Conservation (phyloP, 2,797 vertebrate species). For the Intellagama lesueurii region DNA sequence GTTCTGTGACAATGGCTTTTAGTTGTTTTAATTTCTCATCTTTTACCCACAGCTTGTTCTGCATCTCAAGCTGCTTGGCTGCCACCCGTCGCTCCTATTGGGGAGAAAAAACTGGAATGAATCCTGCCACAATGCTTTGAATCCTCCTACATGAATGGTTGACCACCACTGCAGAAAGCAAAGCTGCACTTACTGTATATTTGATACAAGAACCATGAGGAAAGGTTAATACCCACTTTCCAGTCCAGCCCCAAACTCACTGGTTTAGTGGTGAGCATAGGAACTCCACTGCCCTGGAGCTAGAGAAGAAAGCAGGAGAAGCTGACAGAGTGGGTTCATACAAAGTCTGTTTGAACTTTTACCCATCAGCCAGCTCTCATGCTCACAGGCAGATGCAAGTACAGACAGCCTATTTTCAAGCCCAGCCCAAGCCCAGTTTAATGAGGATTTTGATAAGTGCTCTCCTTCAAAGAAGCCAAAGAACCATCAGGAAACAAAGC, state of each 20-base stretch:
- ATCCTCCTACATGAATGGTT: not conserved
- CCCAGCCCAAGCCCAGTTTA: too few relatives aligned
- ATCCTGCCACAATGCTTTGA: not conserved
- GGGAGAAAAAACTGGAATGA: not conserved
- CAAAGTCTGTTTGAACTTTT: too few relatives aligned
- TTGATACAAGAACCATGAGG: not conserved
- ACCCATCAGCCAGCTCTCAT: too few relatives aligned
- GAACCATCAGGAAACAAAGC: too few relatives aligned
- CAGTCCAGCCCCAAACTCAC: not conserved
- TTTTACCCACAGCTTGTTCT: conserved; percentile 98
- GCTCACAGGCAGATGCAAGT: too few relatives aligned
- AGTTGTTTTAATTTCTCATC: conserved; percentile 97
- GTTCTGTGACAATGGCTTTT: conserved; percentile 94
- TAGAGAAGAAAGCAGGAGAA: too few relatives aligned
- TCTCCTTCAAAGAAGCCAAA: too few relatives aligned
- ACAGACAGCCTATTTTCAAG: too few relatives aligned
- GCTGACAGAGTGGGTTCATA: too few relatives aligned
- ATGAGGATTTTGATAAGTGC: too few relatives aligned
- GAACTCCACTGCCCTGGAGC: too few relatives aligned
- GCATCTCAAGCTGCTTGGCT: conserved; percentile 97
- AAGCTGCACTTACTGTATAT: not conserved
- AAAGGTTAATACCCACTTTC: not conserved
- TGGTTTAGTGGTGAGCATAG: too few relatives aligned
- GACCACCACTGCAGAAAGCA: not conserved
- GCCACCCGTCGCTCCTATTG: conserved; percentile 90